Percentiles rank a stretch among this genome's conserved stretches.
Conservation (phyloP, 2,888 invertebrate species). For the Heliconius sara region DNA sequence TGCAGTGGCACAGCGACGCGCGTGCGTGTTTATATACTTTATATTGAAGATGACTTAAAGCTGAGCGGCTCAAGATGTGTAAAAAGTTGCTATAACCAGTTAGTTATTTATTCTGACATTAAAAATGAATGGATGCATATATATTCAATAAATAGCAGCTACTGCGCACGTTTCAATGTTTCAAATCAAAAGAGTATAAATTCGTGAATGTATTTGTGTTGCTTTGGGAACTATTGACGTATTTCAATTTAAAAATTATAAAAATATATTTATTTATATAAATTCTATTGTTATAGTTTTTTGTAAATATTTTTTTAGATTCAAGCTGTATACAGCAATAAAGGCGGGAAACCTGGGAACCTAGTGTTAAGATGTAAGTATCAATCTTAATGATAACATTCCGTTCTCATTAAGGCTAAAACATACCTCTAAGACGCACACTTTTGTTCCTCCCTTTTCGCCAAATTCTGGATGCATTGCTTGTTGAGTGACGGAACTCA, state of each 20-base stretch:
- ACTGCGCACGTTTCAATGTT: constrained; percentile 22
- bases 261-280: background rate
- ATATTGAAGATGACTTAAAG: constrained; percentile 33
- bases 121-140: constrained; percentile 40
- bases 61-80: constrained; percentile 17
- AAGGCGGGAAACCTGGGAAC: too few species aligned
- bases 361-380: too few species aligned
- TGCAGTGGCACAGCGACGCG: constrained; percentile 31
- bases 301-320: background rate
- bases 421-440: too few species aligned
- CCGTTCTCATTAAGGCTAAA: too few species aligned
- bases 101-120: constrained; percentile 42
- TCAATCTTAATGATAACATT: too few species aligned
- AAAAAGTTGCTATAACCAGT: constrained; percentile 36
- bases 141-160: constrained; percentile 37
- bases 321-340: background rate
- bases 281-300: background rate
- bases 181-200: constrained; percentile 12
- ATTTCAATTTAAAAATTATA: background rate
- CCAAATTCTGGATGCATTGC: too few species aligned
- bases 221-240: too few species aligned
- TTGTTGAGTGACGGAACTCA: too few species aligned
- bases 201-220: background rate
- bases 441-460: too few species aligned
- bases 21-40: constrained; percentile 39